A percentile compares a stretch with the other conserved stretches of the same genome.
Conservation (phyloP, 2,113 vertebrate genomes). For the Ictidomys tridecemlineatus region DNA sequence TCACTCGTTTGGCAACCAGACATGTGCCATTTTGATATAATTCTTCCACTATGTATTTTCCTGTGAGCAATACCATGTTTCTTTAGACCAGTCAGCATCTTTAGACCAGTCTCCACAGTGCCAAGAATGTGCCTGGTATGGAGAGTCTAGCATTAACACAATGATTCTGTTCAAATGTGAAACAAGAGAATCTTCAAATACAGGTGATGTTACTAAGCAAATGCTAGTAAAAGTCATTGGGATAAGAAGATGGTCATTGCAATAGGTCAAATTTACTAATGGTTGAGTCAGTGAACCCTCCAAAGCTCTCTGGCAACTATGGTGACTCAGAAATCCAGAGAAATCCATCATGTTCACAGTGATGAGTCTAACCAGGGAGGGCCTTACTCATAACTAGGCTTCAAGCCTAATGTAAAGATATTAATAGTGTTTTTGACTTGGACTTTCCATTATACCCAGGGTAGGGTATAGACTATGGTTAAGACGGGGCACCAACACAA, state of each 20-base stretch:
- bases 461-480: neutral
- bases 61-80: neutral
- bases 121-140: neutral
- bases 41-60: neutral
- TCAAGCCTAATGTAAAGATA: neutral
- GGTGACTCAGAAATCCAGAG: neutral
- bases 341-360: neutral
- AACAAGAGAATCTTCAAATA: constrained; percentile 7
- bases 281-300: neutral
- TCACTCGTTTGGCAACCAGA: neutral
- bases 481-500: neutral
- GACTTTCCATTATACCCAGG: neutral
- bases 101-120: neutral
- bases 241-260: neutral
- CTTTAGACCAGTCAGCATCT: neutral
- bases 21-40: neutral
- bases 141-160: neutral
- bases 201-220: neutral
- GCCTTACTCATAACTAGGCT: neutral
- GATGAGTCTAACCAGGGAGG: neutral
- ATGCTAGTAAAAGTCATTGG: constrained; percentile 41
- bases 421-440: neutral
- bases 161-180: neutral
- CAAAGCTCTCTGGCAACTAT: neutral
- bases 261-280: constrained; percentile 20